Evolutionary conservation across 2,888 invertebrate species (phyloP), one percentile per base, ranked within the genome.

Genomic region (Nomada fucata): DNA sequence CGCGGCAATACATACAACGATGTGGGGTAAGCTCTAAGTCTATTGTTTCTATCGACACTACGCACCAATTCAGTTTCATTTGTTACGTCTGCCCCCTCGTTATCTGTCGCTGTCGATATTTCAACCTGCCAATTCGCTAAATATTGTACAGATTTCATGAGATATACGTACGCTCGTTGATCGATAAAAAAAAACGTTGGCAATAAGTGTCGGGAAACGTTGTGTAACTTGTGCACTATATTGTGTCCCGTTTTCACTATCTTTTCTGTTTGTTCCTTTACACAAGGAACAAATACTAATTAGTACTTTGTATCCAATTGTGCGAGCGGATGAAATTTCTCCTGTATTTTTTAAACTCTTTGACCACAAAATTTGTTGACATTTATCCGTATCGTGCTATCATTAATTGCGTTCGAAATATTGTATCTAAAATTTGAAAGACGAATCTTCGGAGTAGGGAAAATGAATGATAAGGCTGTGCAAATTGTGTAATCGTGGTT

Each of bases 21-120:
- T 81, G 65, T 13, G 18, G 47, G 44, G 67, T 69, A 47, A 80
- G 69, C 68, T 64, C 67, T 60, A 75, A 65, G 72, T 69, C 68
- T 53, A 82, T 86, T 84, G 84, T 86, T 57, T 68, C 71, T 23
- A 23, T 18, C 55, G 61, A 70, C 72, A 57, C 60, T 59, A 59
- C 50, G 68, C 61, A 73, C 67, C 83, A 63, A 79, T 84, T 73
- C 76, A 65, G 44, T 59, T 50, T 23, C 26, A 57, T 23, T 11
- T 23, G 52, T 50, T 42, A 26, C 36, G 36, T 36, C 5, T 50
- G 44, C 26, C 60, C 26, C 47, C 63, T 64, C 53, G 76, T 84
- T 86, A 86, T 86, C 79, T 79, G 9, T 61, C 29, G 2, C 75
- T 72, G 76, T 70, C 79, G 60, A 76, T 74, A 77, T 67, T 60